These are phyloP conservation scores for Hypsibius dujardini DNA, from an alignment of 1,140 invertebrate genomes.

Conservation along the genomic window DNA sequence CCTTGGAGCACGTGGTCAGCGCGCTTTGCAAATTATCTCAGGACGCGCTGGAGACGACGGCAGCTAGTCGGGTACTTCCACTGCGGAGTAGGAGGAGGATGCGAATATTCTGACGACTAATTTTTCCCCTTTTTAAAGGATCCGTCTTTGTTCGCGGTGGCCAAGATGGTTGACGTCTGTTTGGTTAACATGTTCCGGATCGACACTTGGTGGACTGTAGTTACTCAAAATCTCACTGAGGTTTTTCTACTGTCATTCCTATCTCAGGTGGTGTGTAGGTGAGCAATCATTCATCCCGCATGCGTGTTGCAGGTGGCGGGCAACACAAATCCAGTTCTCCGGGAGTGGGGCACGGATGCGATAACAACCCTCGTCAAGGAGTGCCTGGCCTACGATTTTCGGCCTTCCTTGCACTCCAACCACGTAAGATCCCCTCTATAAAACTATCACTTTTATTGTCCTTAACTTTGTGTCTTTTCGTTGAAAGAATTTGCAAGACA, in stretches of 20 bases:
- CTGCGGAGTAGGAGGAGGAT: too few species aligned
- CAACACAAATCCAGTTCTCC: conserved; percentile 36
- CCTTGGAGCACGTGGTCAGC: conserved; percentile 85
- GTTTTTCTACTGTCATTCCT: conserved; percentile 35
- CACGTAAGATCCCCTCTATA: not conserved
- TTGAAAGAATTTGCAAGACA: conserved; percentile 27
- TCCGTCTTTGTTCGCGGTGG: conserved; percentile 87
- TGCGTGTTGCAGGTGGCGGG: not conserved
- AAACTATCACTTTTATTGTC: conserved; percentile 18
- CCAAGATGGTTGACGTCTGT: conserved; percentile 86
- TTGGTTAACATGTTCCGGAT: conserved; percentile 80
- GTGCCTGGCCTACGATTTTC: conserved; percentile 41
- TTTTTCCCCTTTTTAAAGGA: conserved; percentile 41
- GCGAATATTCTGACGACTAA: too few species aligned
- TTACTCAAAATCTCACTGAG: conserved; percentile 88
- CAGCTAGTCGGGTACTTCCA: conserved; percentile 58
- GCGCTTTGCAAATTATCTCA: conserved; percentile 85
- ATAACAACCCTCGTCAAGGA: conserved; percentile 82
- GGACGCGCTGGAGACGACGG: conserved; percentile 90
- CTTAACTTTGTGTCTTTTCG: conserved; percentile 25
- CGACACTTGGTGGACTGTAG: conserved; percentile 79
- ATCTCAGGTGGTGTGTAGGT: too few species aligned
- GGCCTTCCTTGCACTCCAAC: not conserved
- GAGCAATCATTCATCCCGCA: not conserved
- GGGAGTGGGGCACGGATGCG: conserved; percentile 92